phyloP scores from a whole-genome alignment of 2,797 vertebrate genomes.

The Sylvia borin region DNA sequence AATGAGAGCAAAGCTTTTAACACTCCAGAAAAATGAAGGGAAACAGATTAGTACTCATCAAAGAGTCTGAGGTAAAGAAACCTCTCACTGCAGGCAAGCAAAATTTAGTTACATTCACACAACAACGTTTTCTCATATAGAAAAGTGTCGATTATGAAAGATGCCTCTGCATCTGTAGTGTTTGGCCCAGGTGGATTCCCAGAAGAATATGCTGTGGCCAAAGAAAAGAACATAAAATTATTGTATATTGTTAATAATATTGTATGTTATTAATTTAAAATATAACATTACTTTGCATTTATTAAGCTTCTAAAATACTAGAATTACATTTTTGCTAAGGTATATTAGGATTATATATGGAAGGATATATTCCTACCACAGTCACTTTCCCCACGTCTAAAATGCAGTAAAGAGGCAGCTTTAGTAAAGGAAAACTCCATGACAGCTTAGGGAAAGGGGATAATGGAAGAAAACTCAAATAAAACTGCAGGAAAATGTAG shows the following conservation, averaged over 20 bases:
- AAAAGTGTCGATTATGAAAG: not conserved
- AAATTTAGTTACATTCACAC: slow-evolving; percentile 19
- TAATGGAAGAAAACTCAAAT: not conserved
- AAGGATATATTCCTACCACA: not conserved
- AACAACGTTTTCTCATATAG: slow-evolving; percentile 12
- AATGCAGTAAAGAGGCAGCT: not conserved
- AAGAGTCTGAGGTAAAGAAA: not conserved
- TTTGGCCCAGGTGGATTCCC: not conserved
- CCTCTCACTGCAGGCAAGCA: slow-evolving; percentile 27
- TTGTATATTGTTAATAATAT: not conserved
- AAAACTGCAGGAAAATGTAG: not conserved
- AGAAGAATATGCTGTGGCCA: slow-evolving; percentile 19
- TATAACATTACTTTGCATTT: not conserved
- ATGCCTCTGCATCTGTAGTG: slow-evolving; percentile 34
- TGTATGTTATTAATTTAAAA: not conserved
- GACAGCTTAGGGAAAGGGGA: not conserved
- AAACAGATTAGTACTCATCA: slow-evolving; percentile 39
- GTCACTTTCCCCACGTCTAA: not conserved
- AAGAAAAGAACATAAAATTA: slow-evolving; percentile 18
- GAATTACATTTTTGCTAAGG: not conserved
- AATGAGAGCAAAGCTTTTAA: slow-evolving; percentile 52
- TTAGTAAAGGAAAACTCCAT: not conserved
- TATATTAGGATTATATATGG: not conserved
- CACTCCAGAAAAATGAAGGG: slow-evolving; percentile 14
- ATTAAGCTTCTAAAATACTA: not conserved